Conservation (phyloP, 2,888 invertebrate genomes). For the Xestoiulus laeticollis region DNA sequence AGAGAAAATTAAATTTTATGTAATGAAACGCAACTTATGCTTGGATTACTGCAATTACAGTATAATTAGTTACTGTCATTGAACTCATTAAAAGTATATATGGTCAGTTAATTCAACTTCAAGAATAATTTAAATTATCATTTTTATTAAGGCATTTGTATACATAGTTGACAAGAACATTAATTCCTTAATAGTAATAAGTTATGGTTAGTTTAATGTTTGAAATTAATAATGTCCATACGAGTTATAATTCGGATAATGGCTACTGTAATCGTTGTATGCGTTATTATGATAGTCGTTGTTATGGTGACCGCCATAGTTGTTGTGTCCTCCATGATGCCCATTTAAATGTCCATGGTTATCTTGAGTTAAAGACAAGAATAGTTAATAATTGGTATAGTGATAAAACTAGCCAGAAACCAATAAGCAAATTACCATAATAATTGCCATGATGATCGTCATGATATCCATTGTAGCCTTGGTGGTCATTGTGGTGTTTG, state of each 20-base stretch:
- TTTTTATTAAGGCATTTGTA: too few species aligned
- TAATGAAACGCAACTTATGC: too few species aligned
- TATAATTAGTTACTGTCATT: too few species aligned
- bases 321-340: background rate
- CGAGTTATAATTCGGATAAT: background rate
- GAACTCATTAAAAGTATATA: too few species aligned
- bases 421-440: background rate
- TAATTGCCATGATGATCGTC: slow-evolving; percentile 55
- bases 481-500: slow-evolving; percentile 54
- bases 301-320: slow-evolving; percentile 58
- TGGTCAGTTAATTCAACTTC: too few species aligned
- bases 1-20: too few species aligned
- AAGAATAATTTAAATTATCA: too few species aligned
- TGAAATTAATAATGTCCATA: background rate
- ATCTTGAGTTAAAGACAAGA: background rate
- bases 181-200: too few species aligned
- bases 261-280: background rate
- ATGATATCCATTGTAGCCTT: slow-evolving; percentile 53
- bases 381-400: background rate
- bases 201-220: background rate
- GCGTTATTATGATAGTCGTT: background rate
- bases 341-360: background rate
- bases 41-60: too few species aligned
- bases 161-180: too few species aligned
- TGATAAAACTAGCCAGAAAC: too few species aligned